These are phyloP conservation scores for Acropora tenuis DNA, from an alignment of 64 coral and sea anemone species.

Conservation along the genomic window DNA sequence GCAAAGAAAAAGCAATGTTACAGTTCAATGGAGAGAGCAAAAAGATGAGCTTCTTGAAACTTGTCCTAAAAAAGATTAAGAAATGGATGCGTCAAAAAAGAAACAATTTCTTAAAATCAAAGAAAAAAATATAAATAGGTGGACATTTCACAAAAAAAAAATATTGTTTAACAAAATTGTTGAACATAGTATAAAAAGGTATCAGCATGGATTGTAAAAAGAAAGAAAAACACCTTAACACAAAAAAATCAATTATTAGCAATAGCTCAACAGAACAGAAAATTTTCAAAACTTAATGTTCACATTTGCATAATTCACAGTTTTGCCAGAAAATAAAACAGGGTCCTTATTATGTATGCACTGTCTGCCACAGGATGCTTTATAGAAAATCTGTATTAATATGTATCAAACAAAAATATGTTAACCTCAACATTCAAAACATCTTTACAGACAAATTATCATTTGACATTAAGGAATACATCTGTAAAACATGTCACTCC, in stretches of 20 bases:
- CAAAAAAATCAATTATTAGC: neutral
- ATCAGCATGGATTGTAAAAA: slow-evolving; percentile 18
- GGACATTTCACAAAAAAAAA: neutral
- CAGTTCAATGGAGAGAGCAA: no score
- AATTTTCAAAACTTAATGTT: neutral
- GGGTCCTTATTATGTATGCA: no score
- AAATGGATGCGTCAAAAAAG: neutral
- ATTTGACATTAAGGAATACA: slow-evolving; percentile 78
- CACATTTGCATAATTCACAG: neutral
- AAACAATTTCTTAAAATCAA: no score
- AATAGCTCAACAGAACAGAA: no score
- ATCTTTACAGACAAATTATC: no score
- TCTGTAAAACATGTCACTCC: no score
- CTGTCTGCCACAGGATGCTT: no score
- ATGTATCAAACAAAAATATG: neutral
- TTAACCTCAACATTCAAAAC: slow-evolving; percentile 6
- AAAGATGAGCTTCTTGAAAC: no score
- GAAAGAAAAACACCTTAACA: neutral
- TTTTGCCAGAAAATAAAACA: no score
- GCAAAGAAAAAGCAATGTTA: no score
- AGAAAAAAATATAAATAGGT: no score
- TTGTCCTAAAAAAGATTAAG: slow-evolving; percentile 29
- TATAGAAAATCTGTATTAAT: no score
- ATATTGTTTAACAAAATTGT: slow-evolving; percentile 29
- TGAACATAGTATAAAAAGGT: slow-evolving; percentile 48